phyloP scores from a whole-genome alignment of 1,140 invertebrate species.

The Penaeus vannamei region DNA sequence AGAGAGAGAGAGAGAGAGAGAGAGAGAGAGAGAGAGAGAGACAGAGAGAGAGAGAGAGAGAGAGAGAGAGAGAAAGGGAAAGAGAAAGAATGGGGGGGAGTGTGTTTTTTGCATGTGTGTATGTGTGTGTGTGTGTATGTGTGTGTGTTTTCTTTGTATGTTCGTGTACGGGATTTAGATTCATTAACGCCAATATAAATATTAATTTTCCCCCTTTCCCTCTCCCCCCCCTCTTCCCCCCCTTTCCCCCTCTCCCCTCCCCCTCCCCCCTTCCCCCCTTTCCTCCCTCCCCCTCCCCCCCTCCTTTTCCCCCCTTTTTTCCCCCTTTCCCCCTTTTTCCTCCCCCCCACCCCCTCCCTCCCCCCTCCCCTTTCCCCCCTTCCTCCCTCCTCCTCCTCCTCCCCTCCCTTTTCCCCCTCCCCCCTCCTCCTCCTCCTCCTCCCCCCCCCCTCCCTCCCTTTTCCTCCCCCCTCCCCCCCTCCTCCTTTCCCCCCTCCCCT shows the following conservation, averaged over 20 bases:
- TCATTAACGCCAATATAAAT: no score
- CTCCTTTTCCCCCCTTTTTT: neutral
- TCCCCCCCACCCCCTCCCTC: neutral
- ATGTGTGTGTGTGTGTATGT: no score
- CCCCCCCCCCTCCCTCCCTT: neutral
- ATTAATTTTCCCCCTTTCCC: neutral
- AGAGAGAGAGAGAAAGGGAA: no score
- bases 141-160: no score
- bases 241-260: neutral
- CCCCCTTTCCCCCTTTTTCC: neutral
- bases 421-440: neutral
- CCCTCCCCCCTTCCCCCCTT: neutral
- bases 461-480: constrained; percentile 7
- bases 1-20: no score
- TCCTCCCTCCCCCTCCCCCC: neutral
- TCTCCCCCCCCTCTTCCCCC: neutral
- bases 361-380: neutral
- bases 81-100: no score
- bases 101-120: no score
- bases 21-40: no score
- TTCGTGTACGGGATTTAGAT: no score
- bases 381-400: neutral
- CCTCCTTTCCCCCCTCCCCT: neutral
- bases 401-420: neutral
- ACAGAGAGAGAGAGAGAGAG: no score